A percentile compares a stretch with the other conserved stretches of the same genome.
Evolutionary conservation across 2,888 invertebrate genomes (phyloP).

Genomic region (Pristionchus maxplancki): DNA sequence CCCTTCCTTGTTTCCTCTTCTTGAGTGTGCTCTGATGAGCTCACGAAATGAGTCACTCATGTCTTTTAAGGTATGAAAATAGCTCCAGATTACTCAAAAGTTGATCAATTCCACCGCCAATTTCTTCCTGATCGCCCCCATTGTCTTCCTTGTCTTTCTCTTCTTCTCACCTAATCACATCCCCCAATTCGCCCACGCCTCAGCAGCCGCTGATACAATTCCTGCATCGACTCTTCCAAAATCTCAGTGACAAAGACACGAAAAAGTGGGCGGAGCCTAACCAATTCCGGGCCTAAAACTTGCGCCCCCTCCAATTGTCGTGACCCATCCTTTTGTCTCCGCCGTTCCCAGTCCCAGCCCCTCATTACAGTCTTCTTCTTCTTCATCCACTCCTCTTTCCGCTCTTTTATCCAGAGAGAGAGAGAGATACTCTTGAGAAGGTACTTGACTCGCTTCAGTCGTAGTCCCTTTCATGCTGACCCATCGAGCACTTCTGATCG

Average conservation of each 20-base stretch:
- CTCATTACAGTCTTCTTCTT: background rate
- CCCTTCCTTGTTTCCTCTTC: background rate
- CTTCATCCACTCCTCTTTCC: background rate
- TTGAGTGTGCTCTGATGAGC: constrained; percentile 4
- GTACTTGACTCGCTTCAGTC: constrained; percentile 12
- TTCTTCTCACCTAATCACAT: background rate
- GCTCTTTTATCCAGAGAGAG: constrained; percentile 28
- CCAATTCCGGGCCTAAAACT: background rate
- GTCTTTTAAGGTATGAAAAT: background rate
- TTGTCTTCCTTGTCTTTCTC: background rate
- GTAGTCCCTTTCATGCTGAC: constrained; percentile 19
- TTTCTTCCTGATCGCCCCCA: background rate
- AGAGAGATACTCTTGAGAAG: constrained; percentile 29
- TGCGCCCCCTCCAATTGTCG: background rate
- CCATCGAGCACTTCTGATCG: background rate
- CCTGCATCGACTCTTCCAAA: background rate
- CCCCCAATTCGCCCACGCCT: background rate
- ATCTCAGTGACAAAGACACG: background rate
- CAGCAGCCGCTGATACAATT: background rate
- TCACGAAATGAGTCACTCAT: too few relatives aligned
- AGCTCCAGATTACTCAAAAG: background rate
- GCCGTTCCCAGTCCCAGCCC: background rate
- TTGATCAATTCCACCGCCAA: background rate
- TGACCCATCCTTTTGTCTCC: constrained; percentile 20
- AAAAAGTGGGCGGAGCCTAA: constrained; percentile 15